Evolutionary conservation across 92 coral and sea anemone genomes (phyloP).

Genomic region (Palythoa caribaeorum): DNA sequence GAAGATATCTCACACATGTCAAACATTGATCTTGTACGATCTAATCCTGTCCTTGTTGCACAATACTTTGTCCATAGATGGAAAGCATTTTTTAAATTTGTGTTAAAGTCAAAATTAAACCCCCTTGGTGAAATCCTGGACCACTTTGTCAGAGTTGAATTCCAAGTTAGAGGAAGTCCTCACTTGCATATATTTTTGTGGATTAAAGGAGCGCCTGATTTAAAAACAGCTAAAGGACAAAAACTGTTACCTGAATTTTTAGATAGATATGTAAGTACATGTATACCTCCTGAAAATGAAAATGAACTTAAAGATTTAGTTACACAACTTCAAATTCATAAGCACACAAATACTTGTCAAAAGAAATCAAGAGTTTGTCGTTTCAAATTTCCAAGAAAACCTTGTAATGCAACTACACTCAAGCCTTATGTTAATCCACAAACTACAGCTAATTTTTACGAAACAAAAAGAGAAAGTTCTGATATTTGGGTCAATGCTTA

Average conservation of each 20-base stretch:
- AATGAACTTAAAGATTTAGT: conserved; percentile 14
- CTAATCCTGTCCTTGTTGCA: conserved; percentile 58
- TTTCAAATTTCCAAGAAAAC: conserved; percentile 31
- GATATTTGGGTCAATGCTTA: conserved; percentile 44
- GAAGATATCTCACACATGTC: background rate
- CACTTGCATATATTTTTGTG: conserved; percentile 60
- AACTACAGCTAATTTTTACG: conserved; percentile 38
- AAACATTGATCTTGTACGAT: conserved; percentile 22
- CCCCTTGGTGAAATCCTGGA: conserved; percentile 54
- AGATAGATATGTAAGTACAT: conserved; percentile 41
- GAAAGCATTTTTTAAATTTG: conserved; percentile 41
- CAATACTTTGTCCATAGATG: conserved; percentile 50
- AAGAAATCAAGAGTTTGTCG: conserved; percentile 19
- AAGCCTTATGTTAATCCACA: conserved; percentile 42
- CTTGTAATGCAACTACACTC: conserved; percentile 19
- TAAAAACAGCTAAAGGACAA: conserved; percentile 6
- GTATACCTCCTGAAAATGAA: conserved; percentile 1
- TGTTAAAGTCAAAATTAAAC: conserved; percentile 36
- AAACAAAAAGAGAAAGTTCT: conserved; percentile 35
- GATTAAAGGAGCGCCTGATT: conserved; percentile 38
- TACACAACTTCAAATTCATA: conserved; percentile 31
- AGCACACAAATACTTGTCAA: conserved; percentile 37
- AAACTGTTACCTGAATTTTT: conserved; percentile 19
- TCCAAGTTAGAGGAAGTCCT: conserved; percentile 52
- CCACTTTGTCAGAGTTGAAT: conserved; percentile 56